A percentile compares a stretch with the other conserved stretches of the same genome.
Evolutionary conservation across 2,797 vertebrate genomes (phyloP).

Genomic region (Chromis chromis): DNA sequence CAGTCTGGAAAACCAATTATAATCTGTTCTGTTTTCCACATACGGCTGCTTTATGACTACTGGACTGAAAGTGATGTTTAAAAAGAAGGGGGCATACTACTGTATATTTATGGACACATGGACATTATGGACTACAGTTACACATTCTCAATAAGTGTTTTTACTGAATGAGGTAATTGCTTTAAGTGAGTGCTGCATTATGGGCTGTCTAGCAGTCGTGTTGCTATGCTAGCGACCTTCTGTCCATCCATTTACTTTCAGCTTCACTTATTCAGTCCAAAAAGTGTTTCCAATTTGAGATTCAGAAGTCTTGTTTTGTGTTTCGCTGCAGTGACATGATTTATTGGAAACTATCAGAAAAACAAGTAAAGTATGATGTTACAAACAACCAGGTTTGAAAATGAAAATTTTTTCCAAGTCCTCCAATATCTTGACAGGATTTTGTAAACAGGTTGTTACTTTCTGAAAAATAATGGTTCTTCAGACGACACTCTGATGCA

Average conservation of each 20-base stretch:
- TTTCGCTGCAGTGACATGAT: no score
- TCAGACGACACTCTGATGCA: no score
- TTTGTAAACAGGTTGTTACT: background rate
- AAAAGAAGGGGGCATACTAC: background rate
- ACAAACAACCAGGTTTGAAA: background rate
- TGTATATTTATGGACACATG: background rate
- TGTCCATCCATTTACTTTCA: background rate
- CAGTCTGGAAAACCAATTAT: conserved; percentile 1
- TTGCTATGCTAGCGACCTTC: background rate
- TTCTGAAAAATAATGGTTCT: no score
- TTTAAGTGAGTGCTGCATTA: background rate
- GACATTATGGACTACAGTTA: background rate
- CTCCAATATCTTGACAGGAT: background rate
- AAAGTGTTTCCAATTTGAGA: background rate
- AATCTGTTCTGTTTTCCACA: conserved; percentile 4
- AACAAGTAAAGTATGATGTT: background rate
- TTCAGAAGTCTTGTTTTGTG: no score
- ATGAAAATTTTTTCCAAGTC: conserved; percentile 1
- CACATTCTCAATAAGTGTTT: background rate
- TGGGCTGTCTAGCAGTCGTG: background rate
- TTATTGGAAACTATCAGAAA: background rate
- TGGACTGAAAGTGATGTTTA: background rate
- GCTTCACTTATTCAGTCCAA: background rate
- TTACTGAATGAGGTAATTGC: background rate
- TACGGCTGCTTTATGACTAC: background rate